These are phyloP conservation scores for Pantherophis vulpinus DNA, from an alignment of 2,797 vertebrate genomes.

Conservation along the genomic window DNA sequence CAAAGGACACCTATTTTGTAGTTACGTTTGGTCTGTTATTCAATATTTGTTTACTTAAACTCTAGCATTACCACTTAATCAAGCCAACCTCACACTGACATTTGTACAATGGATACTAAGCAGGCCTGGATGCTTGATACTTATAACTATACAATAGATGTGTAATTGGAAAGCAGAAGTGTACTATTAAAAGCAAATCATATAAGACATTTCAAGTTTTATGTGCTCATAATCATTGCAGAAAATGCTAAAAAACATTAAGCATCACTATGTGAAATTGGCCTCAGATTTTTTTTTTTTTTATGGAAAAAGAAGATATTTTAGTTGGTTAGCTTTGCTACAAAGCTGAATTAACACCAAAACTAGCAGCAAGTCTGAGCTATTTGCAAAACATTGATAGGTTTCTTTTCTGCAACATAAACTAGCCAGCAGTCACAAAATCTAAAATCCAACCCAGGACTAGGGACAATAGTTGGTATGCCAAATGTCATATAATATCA, in stretches of 20 bases:
- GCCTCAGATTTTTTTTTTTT: not conserved
- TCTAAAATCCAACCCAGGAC: not conserved
- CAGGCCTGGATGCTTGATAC: not conserved
- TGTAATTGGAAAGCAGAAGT: not conserved
- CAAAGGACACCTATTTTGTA: not conserved
- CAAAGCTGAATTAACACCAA: not conserved
- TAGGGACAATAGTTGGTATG: not conserved
- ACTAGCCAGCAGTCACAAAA: not conserved
- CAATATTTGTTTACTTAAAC: not conserved
- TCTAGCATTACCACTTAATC: not conserved
- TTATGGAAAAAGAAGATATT: not conserved
- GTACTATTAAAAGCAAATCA: not conserved
- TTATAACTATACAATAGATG: not conserved
- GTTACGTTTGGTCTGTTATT: conserved; percentile 11
- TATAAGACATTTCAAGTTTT: not conserved
- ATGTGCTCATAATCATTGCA: not conserved
- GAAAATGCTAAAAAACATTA: not conserved
- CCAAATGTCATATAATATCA: not conserved
- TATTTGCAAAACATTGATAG: not conserved
- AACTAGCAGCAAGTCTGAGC: not conserved
- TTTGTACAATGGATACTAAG: not conserved
- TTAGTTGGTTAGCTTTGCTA: not conserved
- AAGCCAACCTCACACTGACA: not conserved
- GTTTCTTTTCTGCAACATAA: not conserved
- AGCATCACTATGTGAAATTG: not conserved